Evolutionary conservation across 2,888 invertebrate genomes (phyloP), one percentile per base, ranked within the genome.

Genomic region (Ennomos fuscantarius): DNA sequence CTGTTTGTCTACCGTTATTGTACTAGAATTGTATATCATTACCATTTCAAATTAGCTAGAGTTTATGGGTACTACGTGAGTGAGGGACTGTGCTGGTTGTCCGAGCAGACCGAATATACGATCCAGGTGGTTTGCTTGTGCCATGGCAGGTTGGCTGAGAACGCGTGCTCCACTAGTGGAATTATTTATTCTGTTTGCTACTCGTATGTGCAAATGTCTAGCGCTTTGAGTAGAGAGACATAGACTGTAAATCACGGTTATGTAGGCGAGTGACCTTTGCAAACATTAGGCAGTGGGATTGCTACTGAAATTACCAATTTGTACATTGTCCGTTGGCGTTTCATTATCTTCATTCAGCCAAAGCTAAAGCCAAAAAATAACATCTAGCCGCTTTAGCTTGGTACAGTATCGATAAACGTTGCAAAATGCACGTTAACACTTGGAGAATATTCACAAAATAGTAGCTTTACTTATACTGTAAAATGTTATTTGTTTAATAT

Each of bases 381-480:
- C 6, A 24, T 24, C 6, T 24, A 15, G 15, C 15, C 3, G 3
- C 15, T 15, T 15, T 15, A 15, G 15, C 15, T 15, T 15, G 15
- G 15, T 15, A 15, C 3, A 15, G 15, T 15, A 15, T 15, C 1
- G 15, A 15, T 15, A 15, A 10, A 9, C 8, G 11, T 37, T 37
- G 31, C 46, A 11, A 37, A 47, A 47, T 36, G 9, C 8, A 46
- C 15, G 1, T 36, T 11, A 47, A 36, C 6, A 5, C 24, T 24
- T 8, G 11, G 47, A 12, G 47, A 47, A 47, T 32, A 37, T 37
- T 47, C 47, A 39, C 47, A 31, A 39, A 10, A 39, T 37, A n/a
- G 8, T 31, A 11, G 35, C 39, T 39, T 37, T n/a, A n/a, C n/a
- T n/a, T 47, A 47, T 47, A 6, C 24, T 24, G 24, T 32, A 8